These are phyloP conservation scores for Chelonia mydas DNA, from an alignment of 2,797 vertebrate genomes.

Conservation along the genomic window DNA sequence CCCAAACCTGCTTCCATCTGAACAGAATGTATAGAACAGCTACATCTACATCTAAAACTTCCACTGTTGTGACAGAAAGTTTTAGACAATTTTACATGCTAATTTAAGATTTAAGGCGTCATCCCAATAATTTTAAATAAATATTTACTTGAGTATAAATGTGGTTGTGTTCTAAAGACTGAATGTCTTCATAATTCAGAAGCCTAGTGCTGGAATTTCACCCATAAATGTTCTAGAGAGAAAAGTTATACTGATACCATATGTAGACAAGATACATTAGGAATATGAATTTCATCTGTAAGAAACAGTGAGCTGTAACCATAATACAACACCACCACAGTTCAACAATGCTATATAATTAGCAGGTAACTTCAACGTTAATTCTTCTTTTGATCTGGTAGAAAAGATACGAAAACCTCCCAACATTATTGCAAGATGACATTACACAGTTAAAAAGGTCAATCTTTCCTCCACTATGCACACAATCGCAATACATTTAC, in stretches of 20 bases:
- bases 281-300: not conserved
- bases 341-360: slow-evolving; percentile 6
- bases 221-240: not conserved
- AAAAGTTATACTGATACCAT: not conserved
- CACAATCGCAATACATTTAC: slow-evolving; percentile 58
- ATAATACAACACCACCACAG: not conserved
- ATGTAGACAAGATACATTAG: not conserved
- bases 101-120: not conserved
- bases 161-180: slow-evolving; percentile 16
- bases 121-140: not conserved
- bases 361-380: not conserved
- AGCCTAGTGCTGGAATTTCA: not conserved
- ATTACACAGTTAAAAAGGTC: slow-evolving; percentile 40
- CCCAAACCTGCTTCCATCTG: not conserved
- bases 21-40: not conserved
- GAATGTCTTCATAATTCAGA: not conserved
- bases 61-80: slow-evolving; percentile 26
- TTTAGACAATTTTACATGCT: not conserved
- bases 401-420: slow-evolving; percentile 47
- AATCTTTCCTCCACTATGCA: slow-evolving; percentile 41
- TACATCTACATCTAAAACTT: not conserved
- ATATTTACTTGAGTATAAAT: not conserved
- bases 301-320: slow-evolving; percentile 13
- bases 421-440: slow-evolving; percentile 13
- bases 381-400: not conserved